Evolutionary conservation across 2,888 invertebrate species (phyloP).

Genomic region (Tetragnatha montana): DNA sequence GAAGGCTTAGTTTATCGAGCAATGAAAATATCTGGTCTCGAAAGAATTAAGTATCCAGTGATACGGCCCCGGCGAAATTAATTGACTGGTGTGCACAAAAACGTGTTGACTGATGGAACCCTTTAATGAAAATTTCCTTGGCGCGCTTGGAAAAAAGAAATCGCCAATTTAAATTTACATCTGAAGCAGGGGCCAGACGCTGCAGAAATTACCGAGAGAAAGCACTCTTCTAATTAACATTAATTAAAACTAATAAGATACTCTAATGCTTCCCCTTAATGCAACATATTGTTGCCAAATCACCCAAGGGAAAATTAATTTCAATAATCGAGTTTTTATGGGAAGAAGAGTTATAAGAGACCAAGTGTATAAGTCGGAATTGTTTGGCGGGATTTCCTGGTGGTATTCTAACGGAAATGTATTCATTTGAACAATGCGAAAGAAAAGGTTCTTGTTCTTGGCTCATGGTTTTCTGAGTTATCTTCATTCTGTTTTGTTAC

Average conservation of each 20-base stretch:
- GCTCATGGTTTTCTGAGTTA: too few species aligned
- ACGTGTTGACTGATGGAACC: slow-evolving; percentile 27
- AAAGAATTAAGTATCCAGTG: slow-evolving; percentile 11
- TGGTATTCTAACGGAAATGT: background rate
- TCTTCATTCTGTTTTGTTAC: too few species aligned
- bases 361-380: background rate
- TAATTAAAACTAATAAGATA: slow-evolving; percentile 34
- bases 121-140: slow-evolving; percentile 35
- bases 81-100: slow-evolving; percentile 44
- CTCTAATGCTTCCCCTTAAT: slow-evolving; percentile 4
- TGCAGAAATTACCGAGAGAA: background rate
- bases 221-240: slow-evolving; percentile 41
- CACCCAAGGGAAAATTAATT: slow-evolving; percentile 34
- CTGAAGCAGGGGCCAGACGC: background rate
- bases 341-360: background rate
- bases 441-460: too few species aligned
- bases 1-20: slow-evolving; percentile 24
- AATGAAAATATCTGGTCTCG: background rate
- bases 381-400: background rate
- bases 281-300: slow-evolving; percentile 34
- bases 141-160: background rate
- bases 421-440: background rate
- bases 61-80: slow-evolving; percentile 17
- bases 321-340: slow-evolving; percentile 35
- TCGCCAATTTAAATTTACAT: slow-evolving; percentile 11